Percentiles rank a stretch among this genome's conserved stretches.
Conservation (phyloP, 2,888 invertebrate genomes). For the Mesodorylaimus sp. region DNA sequence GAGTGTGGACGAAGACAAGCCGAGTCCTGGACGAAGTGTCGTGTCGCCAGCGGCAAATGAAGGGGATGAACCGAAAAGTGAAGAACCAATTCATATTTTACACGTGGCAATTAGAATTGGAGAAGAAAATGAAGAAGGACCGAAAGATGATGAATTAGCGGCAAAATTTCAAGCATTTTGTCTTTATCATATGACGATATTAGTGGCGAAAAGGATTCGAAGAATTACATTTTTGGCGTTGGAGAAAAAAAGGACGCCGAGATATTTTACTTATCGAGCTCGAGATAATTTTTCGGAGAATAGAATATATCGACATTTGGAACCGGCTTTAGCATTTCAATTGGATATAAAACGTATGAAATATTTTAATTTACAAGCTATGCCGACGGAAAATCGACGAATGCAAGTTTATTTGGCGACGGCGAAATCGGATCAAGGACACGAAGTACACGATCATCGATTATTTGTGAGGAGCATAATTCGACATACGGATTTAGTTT, state of each 20-base stretch:
- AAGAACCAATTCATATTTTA: constrained; percentile 9
- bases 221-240: constrained; percentile 72
- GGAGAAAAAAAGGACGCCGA: constrained; percentile 38
- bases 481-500: constrained; percentile 85
- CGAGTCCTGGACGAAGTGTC: too few species aligned
- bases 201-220: constrained; percentile 44
- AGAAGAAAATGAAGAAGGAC: background rate
- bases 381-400: constrained; percentile 88
- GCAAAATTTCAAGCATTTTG: constrained; percentile 58
- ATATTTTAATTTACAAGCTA: constrained; percentile 79
- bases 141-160: constrained; percentile 40
- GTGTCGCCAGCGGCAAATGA: too few species aligned
- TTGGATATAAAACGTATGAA: constrained; percentile 82
- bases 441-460: constrained; percentile 81
- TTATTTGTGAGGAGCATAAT: constrained; percentile 96
- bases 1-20: too few species aligned
- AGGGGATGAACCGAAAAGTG: background rate
- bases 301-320: constrained; percentile 82
- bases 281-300: constrained; percentile 76
- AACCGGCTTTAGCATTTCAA: constrained; percentile 93
- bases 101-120: constrained; percentile 6
- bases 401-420: constrained; percentile 88
- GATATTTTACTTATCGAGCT: constrained; percentile 45
- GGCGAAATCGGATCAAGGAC: constrained; percentile 67
- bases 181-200: background rate